Base-by-base conservation (phyloP, 2,888 invertebrate genomes). In the Pycnomerus fuliginosus region DNA sequence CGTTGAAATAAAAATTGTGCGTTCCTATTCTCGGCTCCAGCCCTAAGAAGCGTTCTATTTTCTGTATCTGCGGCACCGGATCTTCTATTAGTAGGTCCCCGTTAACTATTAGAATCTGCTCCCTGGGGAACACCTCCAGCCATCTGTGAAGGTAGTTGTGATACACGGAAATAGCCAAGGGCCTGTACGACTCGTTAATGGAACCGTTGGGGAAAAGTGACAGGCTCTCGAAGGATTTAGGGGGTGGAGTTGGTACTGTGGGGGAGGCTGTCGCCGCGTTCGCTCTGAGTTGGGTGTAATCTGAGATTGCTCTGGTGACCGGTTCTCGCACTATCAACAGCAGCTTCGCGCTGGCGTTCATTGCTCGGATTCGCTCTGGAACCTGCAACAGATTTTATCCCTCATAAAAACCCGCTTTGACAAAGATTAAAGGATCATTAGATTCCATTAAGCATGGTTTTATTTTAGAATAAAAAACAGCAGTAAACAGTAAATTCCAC, bases 1-100 rank as follows among this genome's bases (percentile, higher is more conserved):
- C 87, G 75, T 99, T 97, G 76, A 93, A 98, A 75, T 95, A 94
- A 73, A 98, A 92, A 73, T 94, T 91, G 70, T 89, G 88, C 61
- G 85, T 80, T 38, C 84, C 84, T 53, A 91, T 85, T 33, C 79
- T 75, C 50, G 79, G 76, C 43, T 78, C 77, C 50, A 92, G 73
- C 51, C 87, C 88, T 24, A 96, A 80, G 69, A 96, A 96, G 46
- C 80, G 79, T 72, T 96, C 95, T 58, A 94, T 90, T 58, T 86
- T 82, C 58, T 87, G 83, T 33, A 96, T 73, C 71, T 94, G 92
- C 1, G 87, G 85, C 35, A 92, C 85, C 0, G 95, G 95, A 67
- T 95, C 90, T 62, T 87, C 87, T 61, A 94, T 90, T 48, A 96
- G 80, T 54, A 85, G 82, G 73, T 96, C 95, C 2, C 96, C 96